Evolutionary conservation across 64 coral and sea anemone species (phyloP).

Genomic region (Porites australiensis): DNA sequence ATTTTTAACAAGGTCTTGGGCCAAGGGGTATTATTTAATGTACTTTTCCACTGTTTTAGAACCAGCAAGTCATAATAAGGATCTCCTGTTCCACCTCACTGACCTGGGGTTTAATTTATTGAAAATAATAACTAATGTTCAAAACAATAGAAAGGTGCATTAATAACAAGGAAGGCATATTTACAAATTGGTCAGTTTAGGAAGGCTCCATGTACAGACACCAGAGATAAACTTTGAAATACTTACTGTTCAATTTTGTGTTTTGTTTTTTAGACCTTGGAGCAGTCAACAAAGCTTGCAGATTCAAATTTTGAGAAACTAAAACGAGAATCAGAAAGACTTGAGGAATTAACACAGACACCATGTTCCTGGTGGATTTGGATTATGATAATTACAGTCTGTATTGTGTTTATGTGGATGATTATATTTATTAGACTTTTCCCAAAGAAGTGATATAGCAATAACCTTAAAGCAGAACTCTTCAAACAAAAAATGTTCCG

Average conservation of each 20-base stretch:
- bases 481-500: background rate
- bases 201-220: too few relatives aligned
- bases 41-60: too few relatives aligned
- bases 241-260: background rate
- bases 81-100: too few relatives aligned
- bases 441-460: constrained; percentile 66
- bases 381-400: constrained; percentile 80
- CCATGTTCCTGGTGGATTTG: constrained; percentile 91
- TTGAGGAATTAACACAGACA: constrained; percentile 83
- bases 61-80: too few relatives aligned
- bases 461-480: background rate
- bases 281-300: constrained; percentile 77
- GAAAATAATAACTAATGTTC: too few relatives aligned
- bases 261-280: constrained; percentile 58
- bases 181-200: too few relatives aligned
- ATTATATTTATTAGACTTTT: constrained; percentile 96
- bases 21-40: too few relatives aligned
- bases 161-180: too few relatives aligned
- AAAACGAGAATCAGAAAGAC: constrained; percentile 84
- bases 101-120: too few relatives aligned
- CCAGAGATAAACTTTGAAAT: too few relatives aligned
- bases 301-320: constrained; percentile 93
- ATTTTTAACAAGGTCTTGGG: too few relatives aligned
- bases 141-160: too few relatives aligned
- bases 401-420: constrained; percentile 91